A percentile compares a stretch with the other conserved stretches of the same genome.
Conservation (phyloP, 2,113 vertebrate genomes). For the Aviceda subcristata region DNA sequence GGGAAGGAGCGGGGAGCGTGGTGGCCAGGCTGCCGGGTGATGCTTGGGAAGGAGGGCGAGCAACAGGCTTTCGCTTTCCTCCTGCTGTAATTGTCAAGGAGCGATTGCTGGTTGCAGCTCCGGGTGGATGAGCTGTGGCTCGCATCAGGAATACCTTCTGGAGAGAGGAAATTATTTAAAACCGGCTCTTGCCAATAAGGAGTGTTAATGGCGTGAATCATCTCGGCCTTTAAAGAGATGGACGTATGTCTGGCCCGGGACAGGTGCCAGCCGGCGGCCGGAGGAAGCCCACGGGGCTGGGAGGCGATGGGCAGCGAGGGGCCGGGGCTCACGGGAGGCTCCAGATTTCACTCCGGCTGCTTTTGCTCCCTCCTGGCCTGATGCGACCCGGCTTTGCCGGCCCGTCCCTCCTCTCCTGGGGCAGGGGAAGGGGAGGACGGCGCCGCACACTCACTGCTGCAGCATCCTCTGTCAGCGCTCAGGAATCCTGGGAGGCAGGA, state of each 20-base stretch:
- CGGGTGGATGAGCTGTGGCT: background rate
- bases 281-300: background rate
- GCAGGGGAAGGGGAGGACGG: conserved; percentile 27
- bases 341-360: background rate
- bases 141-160: conserved; percentile 7
- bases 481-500: conserved; percentile 70
- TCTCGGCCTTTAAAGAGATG: background rate
- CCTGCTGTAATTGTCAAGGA: conserved; percentile 11
- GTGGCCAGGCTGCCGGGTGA: background rate
- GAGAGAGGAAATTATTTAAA: background rate
- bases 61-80: background rate
- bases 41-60: background rate
- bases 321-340: background rate
- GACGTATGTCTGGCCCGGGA: rapidly evolving
- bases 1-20: background rate
- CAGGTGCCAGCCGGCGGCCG: background rate
- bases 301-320: background rate
- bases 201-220: conserved; percentile 14
- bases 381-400: background rate
- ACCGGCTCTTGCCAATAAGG: background rate
- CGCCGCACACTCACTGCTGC: conserved; percentile 13
- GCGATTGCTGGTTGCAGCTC: background rate
- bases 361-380: background rate
- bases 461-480: conserved; percentile 71
- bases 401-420: background rate